phyloP scores from a whole-genome alignment of 2,113 vertebrate species.

The Tor tambroides region DNA sequence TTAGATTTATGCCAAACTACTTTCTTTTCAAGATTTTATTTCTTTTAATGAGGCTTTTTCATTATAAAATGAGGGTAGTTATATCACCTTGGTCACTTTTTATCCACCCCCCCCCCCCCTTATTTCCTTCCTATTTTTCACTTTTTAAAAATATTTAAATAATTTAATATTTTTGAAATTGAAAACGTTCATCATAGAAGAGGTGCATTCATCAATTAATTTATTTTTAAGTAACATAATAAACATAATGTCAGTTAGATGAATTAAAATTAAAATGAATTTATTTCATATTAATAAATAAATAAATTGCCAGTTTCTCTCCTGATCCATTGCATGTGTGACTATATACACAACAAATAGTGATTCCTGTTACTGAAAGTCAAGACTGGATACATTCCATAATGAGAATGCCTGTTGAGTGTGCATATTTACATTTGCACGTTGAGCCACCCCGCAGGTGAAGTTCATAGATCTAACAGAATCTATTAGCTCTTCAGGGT shows the following conservation, averaged over 20 bases:
- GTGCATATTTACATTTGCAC: constrained; percentile 3
- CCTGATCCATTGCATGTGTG: background rate
- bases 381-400: constrained; percentile 1
- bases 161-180: no score
- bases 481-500: background rate
- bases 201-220: background rate
- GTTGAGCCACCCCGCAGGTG: background rate
- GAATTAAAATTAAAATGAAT: no score
- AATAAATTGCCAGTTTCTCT: background rate
- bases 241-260: background rate
- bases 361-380: constrained; percentile 15
- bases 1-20: no score
- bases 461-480: constrained; percentile 28
- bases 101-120: no score
- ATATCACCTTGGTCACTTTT: background rate
- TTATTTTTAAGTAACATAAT: background rate
- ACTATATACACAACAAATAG: background rate
- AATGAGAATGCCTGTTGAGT: background rate
- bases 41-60: no score
- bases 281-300: background rate
- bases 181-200: background rate
- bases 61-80: background rate
- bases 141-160: no score
- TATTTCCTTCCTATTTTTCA: no score
- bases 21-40: no score